Evolutionary conservation across 1,140 invertebrate genomes (phyloP).

Genomic region (Dufourea novaeangliae): DNA sequence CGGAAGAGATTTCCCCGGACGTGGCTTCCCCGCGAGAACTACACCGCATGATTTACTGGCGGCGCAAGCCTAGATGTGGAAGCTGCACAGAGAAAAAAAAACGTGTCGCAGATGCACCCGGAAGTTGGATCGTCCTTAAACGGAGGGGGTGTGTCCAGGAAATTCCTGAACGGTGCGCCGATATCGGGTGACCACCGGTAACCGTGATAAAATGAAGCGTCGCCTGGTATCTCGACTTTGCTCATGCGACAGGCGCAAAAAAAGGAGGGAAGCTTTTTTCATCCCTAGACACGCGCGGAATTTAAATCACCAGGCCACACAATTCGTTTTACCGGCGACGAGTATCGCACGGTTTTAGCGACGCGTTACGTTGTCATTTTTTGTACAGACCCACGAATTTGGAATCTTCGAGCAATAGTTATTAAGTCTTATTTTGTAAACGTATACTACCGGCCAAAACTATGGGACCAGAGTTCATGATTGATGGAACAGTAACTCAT

Average conservation of each 20-base stretch:
- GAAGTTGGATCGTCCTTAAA: constrained; percentile 58
- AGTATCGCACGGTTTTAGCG: constrained; percentile 30
- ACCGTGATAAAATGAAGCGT: constrained; percentile 55
- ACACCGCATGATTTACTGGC: constrained; percentile 16
- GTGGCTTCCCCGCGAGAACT: not conserved
- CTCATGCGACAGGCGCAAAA: not conserved
- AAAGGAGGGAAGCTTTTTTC: constrained; percentile 28
- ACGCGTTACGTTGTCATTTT: constrained; percentile 25
- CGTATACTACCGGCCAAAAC: too few relatives aligned
- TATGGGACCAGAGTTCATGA: too few relatives aligned
- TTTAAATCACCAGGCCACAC: constrained; percentile 42
- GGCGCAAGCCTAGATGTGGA: constrained; percentile 4
- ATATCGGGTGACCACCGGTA: constrained; percentile 49
- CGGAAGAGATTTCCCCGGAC: constrained; percentile 60
- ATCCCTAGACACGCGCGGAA: constrained; percentile 36
- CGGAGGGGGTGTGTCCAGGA: constrained; percentile 49
- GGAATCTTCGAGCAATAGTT: not conserved
- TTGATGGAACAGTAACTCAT: too few relatives aligned
- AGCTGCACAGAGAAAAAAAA: constrained; percentile 26
- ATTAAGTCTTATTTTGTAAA: too few relatives aligned
- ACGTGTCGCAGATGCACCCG: constrained; percentile 45
- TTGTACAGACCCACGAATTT: constrained; percentile 6
- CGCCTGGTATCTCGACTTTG: constrained; percentile 52
- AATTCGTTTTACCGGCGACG: constrained; percentile 42
- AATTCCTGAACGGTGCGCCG: constrained; percentile 56